These are phyloP conservation scores for Crossaster papposus DNA, from an alignment of 53 echinoderm and acorn worm genomes.

Conservation along the genomic window DNA sequence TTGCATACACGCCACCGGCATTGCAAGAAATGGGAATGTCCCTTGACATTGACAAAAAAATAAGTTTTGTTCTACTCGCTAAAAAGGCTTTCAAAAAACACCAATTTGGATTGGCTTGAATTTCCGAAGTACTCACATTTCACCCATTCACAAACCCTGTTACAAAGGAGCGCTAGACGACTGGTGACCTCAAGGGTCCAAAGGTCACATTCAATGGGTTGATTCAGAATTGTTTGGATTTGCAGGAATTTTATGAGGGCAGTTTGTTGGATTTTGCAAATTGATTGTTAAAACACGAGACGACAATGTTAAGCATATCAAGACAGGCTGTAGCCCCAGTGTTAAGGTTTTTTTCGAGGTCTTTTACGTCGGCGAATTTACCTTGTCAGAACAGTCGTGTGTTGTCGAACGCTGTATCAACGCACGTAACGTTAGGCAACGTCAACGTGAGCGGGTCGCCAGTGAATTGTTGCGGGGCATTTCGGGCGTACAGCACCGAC, in stretches of 20 bases:
- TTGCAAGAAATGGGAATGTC: no score
- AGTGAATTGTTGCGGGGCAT: background rate
- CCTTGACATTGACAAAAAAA: no score
- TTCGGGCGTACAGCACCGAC: constrained; percentile 26
- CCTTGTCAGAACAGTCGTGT: background rate
- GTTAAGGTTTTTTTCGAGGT: constrained; percentile 6
- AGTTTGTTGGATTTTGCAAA: background rate
- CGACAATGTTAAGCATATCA: constrained; percentile 20
- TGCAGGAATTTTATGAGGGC: background rate
- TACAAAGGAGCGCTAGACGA: background rate
- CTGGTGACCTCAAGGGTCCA: constrained; percentile 28
- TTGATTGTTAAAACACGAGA: background rate
- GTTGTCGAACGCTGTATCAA: background rate
- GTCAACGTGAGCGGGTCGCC: background rate
- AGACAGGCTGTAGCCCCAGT: background rate
- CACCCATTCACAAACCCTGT: constrained; percentile 12
- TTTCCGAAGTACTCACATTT: background rate
- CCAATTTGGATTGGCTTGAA: constrained; percentile 11
- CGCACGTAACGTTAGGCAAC: background rate
- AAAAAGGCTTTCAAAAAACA: background rate
- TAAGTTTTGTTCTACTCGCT: background rate
- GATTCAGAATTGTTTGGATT: background rate
- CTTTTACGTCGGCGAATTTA: constrained; percentile 14
- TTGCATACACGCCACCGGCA: no score
- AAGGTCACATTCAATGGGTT: constrained; percentile 21